phyloP scores from a whole-genome alignment of 2,113 vertebrate species.

The Larimichthys crocea region DNA sequence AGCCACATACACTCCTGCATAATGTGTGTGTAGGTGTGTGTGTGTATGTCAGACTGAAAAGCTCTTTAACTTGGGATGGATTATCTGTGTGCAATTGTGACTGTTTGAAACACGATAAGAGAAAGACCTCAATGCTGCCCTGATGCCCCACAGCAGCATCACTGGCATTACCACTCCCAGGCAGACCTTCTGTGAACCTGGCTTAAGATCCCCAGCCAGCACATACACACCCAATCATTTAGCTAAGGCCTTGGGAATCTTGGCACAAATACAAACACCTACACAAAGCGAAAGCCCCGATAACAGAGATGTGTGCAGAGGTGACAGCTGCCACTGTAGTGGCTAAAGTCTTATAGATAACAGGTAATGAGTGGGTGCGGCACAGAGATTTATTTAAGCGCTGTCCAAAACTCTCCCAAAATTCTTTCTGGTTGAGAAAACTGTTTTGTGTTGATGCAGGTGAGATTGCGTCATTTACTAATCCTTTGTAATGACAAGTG shows the following conservation, averaged over 20 bases:
- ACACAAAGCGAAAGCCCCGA: constrained; percentile 26
- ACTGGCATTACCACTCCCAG: constrained; percentile 18
- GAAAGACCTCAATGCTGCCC: constrained; percentile 30
- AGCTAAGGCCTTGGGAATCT: constrained; percentile 45
- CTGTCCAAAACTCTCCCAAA: background rate
- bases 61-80: constrained; percentile 19
- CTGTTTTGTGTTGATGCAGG: background rate
- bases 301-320: constrained; percentile 16
- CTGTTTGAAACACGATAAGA: constrained; percentile 66
- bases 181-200: constrained; percentile 34
- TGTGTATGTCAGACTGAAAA: constrained; percentile 19
- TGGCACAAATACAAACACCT: constrained; percentile 26
- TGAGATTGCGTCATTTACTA: background rate
- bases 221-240: constrained; percentile 38
- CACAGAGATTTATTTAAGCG: background rate
- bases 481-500: constrained; percentile 1
- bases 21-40: constrained; percentile 5
- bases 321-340: constrained; percentile 30
- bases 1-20: constrained; percentile 28
- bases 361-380: background rate
- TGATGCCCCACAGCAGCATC: constrained; percentile 56
- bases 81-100: constrained; percentile 39
- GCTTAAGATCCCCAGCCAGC: constrained; percentile 53
- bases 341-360: constrained; percentile 17
- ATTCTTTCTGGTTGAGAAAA: background rate